A percentile compares a stretch with the other conserved stretches of the same genome.
These are phyloP conservation scores for Sternarchorhynchus goeldii DNA, from an alignment of 2,797 vertebrate genomes.

Conservation along the genomic window DNA sequence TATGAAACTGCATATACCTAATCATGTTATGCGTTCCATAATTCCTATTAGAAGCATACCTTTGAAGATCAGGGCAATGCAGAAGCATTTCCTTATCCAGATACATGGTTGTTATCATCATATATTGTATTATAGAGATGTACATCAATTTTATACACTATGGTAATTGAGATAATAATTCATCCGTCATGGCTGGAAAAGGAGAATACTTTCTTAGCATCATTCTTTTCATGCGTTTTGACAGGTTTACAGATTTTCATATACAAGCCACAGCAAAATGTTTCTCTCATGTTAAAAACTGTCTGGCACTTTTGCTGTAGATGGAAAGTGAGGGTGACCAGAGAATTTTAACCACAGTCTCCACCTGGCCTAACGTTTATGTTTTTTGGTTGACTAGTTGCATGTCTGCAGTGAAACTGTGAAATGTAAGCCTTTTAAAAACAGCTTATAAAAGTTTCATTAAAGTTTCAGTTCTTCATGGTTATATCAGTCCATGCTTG, in stretches of 20 bases:
- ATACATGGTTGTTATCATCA: too few relatives aligned
- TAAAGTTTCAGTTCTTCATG: too few relatives aligned
- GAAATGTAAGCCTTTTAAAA: neutral
- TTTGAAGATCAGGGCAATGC: too few relatives aligned
- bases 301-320: too few relatives aligned
- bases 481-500: too few relatives aligned
- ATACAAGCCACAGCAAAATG: neutral
- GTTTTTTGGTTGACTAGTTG: slow-evolving; percentile 15
- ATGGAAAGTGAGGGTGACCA: neutral
- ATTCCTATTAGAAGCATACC: too few relatives aligned
- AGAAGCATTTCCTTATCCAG: too few relatives aligned
- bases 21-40: too few relatives aligned
- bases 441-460: too few relatives aligned
- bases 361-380: slow-evolving; percentile 35
- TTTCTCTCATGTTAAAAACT: neutral
- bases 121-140: too few relatives aligned
- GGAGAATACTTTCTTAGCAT: neutral
- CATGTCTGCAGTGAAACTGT: slow-evolving; percentile 22
- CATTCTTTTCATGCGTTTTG: neutral
- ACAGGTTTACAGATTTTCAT: neutral
- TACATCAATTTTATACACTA: neutral
- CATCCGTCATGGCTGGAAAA: neutral
- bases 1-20: too few relatives aligned
- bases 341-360: slow-evolving; percentile 57
- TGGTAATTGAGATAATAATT: neutral